Evolutionary conservation across 1,140 invertebrate genomes (phyloP).

Genomic region (Apolygus lucorum): DNA sequence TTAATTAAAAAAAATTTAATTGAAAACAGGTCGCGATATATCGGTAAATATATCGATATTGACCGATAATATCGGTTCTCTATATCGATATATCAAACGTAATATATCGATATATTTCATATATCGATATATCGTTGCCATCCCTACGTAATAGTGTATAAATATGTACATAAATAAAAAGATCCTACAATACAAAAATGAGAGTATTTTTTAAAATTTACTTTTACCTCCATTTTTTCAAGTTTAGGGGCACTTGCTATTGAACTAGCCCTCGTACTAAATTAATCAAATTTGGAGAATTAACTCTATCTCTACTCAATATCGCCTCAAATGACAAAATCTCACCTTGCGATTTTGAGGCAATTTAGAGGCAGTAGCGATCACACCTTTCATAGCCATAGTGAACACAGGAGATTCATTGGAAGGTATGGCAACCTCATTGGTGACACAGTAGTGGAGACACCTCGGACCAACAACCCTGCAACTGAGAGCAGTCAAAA

Average conservation of each 20-base stretch:
- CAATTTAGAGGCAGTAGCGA: slow-evolving; percentile 64
- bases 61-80: no score
- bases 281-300: neutral
- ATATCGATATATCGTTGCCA: no score
- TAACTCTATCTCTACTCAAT: neutral
- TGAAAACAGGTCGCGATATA: no score
- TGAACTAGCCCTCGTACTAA: no score
- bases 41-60: no score
- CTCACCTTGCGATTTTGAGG: slow-evolving; percentile 46
- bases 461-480: slow-evolving; percentile 71
- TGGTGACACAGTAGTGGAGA: slow-evolving; percentile 61
- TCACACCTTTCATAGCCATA: slow-evolving; percentile 66
- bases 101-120: no score
- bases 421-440: slow-evolving; percentile 62
- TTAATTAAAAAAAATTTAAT: no score
- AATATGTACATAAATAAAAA: neutral
- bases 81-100: no score
- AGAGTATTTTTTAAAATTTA: neutral
- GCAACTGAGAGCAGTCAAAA: slow-evolving; percentile 37
- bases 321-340: neutral
- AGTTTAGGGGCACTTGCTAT: no score
- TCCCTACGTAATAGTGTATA: no score
- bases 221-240: neutral
- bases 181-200: neutral
- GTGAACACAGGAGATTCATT: slow-evolving; percentile 66